Evolutionary conservation across 2,113 vertebrate species (phyloP).

Genomic region (Sander lucioperca): DNA sequence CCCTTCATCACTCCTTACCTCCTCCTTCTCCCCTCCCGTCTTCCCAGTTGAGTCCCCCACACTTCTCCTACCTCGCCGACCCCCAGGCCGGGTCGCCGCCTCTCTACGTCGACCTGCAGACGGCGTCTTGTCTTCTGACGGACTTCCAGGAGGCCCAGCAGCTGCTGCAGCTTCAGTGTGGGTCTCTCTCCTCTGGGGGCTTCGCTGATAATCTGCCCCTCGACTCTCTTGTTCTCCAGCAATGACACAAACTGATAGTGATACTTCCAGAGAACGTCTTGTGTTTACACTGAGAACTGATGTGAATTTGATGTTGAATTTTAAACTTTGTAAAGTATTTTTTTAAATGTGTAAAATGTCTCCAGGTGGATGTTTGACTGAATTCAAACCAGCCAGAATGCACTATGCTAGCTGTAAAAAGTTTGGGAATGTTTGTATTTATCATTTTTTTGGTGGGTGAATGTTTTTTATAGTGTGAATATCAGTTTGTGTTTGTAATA

Average conservation of each 20-base stretch:
- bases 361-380: not conserved
- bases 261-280: not conserved
- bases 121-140: not conserved
- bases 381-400: not conserved
- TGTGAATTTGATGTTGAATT: not conserved
- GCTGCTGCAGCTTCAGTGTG: slow-evolving; percentile 42
- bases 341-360: not conserved
- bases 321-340: not conserved
- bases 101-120: slow-evolving; percentile 42
- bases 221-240: slow-evolving; percentile 38
- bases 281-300: slow-evolving; percentile 27
- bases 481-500: slow-evolving; percentile 31
- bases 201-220: slow-evolving; percentile 37
- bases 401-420: not conserved
- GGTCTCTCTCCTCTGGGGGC: slow-evolving; percentile 22
- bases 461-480: slow-evolving; percentile 27
- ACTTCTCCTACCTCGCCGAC: not conserved
- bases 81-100: not conserved
- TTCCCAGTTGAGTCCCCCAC: slow-evolving; percentile 18
- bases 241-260: not conserved
- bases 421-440: slow-evolving; percentile 34
- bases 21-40: slow-evolving; percentile 2
- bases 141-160: slow-evolving; percentile 44
- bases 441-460: slow-evolving; percentile 12
- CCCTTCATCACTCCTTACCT: slow-evolving; percentile 4